Base-by-base conservation (phyloP, 2,113 vertebrate genomes). In the Sinocyclocheilus anophthalmus region DNA sequence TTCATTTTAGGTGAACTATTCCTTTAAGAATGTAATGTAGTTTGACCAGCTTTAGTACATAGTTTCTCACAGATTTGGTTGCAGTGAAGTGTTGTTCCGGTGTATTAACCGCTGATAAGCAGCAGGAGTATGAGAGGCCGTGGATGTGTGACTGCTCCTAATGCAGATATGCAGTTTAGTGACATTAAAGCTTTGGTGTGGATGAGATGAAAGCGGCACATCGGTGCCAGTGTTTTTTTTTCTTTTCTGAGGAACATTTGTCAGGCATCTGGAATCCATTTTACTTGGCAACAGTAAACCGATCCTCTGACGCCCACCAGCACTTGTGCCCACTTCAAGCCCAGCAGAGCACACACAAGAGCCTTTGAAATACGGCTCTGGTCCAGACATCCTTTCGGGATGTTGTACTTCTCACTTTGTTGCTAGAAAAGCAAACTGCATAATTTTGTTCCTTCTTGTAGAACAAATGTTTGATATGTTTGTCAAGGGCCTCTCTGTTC, bases 181-280 rank as follows among this genome's bases (percentile, higher is more conserved):
- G 63, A 77, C 53, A 80, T 81, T 79, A 86, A 76, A 84, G 69
- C 65, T 57, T 76, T 73, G 20, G 39, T 85, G 37, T 86, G 81
- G 84, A 84, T 57, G 55, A 90, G 88, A 92, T 92, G 88, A 90
- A 88, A 91, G 84, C 77, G 22, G 26, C 73, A 80, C 48, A 39
- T 16, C 50, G 10, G 50, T 59, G 81, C 81, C 69, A 63, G 13
- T 42, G 5, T 39, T 48, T 65, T 12, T 76, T 39, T 78, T 30
- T 13, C 8, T 37, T 14, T 24, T 69, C 63, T 20, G 13, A 48
- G 73, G n/a, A 45, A 48, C 69, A 33, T 69, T 72, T 76, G 76
- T 75, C n/a, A 50, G 59, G 30, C 73, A 22, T 57, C 57, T 77
- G 59, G 81, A 79, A 72, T 70, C 16, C 3, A 26, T 53, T 80